phyloP scores from a whole-genome alignment of 1,140 invertebrate species.

The Onthophagus taurus region DNA sequence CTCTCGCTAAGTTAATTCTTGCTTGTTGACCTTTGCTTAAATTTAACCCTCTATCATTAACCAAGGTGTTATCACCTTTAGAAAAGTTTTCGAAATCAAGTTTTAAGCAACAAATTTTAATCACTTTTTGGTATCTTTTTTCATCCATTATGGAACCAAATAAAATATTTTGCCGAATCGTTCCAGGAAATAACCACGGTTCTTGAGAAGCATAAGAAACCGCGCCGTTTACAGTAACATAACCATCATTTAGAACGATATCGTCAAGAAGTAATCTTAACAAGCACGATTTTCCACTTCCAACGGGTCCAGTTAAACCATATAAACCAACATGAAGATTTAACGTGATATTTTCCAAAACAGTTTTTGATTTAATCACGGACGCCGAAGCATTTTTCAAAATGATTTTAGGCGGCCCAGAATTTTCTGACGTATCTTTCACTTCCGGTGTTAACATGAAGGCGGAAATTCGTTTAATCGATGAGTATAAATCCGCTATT shows the following conservation, averaged over 20 bases:
- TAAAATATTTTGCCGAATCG: constrained; percentile 52
- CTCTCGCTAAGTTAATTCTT: constrained; percentile 76
- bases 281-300: constrained; percentile 59
- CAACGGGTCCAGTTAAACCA: constrained; percentile 70
- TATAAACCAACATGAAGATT: constrained; percentile 53
- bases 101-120: constrained; percentile 49
- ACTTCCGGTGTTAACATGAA: constrained; percentile 9
- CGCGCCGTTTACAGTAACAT: constrained; percentile 54
- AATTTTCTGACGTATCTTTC: neutral
- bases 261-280: constrained; percentile 57
- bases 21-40: constrained; percentile 84
- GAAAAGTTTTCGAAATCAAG: constrained; percentile 61
- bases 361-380: constrained; percentile 28
- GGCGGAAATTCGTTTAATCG: constrained; percentile 11
- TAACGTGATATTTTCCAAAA: constrained; percentile 53
- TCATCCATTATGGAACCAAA: constrained; percentile 42
- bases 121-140: constrained; percentile 53
- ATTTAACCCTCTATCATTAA: constrained; percentile 71
- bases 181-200: constrained; percentile 63
- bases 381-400: constrained; percentile 4
- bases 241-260: constrained; percentile 45
- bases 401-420: constrained; percentile 1
- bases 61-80: constrained; percentile 66
- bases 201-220: constrained; percentile 72
- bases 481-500: constrained; percentile 9